phyloP scores from a whole-genome alignment of 1,140 invertebrate species.

The Drosophila seguyi region DNA sequence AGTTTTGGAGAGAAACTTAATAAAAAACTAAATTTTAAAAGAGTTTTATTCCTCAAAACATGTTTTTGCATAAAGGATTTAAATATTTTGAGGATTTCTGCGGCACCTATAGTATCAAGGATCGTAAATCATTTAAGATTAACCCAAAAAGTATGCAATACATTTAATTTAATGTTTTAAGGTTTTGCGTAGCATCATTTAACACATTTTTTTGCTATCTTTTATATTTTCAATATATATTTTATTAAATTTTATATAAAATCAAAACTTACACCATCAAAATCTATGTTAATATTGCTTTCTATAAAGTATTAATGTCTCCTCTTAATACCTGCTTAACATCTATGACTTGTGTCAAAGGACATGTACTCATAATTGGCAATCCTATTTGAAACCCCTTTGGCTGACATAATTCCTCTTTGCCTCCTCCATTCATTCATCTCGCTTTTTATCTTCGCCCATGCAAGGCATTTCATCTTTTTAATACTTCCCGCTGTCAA shows the following conservation, averaged over 20 bases:
- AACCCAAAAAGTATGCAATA: background rate
- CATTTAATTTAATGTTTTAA: fast-evolving
- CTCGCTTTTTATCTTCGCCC: slow-evolving; percentile 8
- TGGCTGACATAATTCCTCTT: slow-evolving; percentile 10
- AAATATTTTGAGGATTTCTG: background rate
- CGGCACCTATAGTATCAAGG: background rate
- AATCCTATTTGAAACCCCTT: slow-evolving; percentile 1
- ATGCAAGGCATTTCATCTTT: slow-evolving; percentile 7
- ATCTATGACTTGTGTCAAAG: background rate
- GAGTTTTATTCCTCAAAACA: background rate
- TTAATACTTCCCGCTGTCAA: slow-evolving; percentile 40
- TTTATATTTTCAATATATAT: background rate
- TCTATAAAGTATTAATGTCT: too few relatives aligned
- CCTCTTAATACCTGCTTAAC: background rate
- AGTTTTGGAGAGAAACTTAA: background rate
- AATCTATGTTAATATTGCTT: background rate
- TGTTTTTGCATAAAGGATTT: background rate
- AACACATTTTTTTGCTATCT: background rate
- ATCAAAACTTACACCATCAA: background rate
- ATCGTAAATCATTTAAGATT: background rate
- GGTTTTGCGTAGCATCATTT: background rate
- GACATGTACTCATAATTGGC: slow-evolving; percentile 6
- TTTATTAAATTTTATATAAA: too few relatives aligned
- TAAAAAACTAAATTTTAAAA: background rate
- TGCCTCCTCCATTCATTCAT: background rate